These are phyloP conservation scores for Lepeophtheirus nordmannii DNA, from an alignment of 2,888 invertebrate species.

Conservation along the genomic window DNA sequence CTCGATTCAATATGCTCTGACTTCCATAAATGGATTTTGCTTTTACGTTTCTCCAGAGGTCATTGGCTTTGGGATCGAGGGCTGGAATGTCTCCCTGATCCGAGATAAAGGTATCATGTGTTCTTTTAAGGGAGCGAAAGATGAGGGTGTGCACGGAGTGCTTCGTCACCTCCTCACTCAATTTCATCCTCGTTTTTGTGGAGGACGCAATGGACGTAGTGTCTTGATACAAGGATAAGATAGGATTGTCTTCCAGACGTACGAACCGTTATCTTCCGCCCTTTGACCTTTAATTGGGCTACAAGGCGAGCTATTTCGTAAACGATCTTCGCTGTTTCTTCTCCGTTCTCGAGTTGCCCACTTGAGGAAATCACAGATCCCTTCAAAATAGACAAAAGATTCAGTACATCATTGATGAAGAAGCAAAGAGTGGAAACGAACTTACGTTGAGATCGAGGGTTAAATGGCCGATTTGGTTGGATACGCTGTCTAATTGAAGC, in stretches of 20 bases:
- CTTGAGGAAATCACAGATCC: constrained; percentile 3
- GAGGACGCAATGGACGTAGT: not conserved
- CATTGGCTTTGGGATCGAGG: not conserved
- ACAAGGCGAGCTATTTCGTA: not conserved
- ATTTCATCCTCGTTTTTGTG: not conserved
- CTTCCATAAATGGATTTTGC: constrained; percentile 15
- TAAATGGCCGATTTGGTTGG: not conserved
- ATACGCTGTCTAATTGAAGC: not conserved
- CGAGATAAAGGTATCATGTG: constrained; percentile 90
- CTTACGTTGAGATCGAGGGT: not conserved
- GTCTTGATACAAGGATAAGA: not conserved
- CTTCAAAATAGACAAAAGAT: not conserved
- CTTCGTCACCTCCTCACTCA: constrained; percentile 58
- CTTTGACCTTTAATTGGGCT: not conserved
- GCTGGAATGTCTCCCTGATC: constrained; percentile 47
- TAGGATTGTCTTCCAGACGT: not conserved
- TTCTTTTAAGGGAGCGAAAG: constrained; percentile 86
- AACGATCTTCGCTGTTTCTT: not conserved
- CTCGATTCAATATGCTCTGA: not conserved
- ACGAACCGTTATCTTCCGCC: not conserved
- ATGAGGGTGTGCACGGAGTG: constrained; percentile 94
- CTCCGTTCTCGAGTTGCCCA: not conserved
- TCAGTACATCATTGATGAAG: too few species aligned
- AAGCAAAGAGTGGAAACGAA: too few species aligned
- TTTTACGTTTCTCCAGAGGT: not conserved